Evolutionary conservation across 2,888 invertebrate genomes (phyloP), one percentile per base, ranked within the genome.

Genomic region (Iselma pallidipennis): DNA sequence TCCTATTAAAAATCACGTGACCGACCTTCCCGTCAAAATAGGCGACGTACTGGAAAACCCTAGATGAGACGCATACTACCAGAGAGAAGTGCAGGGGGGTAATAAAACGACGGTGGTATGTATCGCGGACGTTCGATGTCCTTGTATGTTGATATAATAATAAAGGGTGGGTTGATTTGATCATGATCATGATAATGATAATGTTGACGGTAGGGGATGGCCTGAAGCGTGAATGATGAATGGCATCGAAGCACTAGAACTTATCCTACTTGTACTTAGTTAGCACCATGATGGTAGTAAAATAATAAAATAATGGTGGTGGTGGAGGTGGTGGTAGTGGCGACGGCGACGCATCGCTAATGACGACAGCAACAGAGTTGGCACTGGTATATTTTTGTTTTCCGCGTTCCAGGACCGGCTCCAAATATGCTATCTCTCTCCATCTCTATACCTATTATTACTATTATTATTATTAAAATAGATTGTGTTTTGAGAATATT

Each of bases 21-120:
- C 87, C 89, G 89, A 89, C 89, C 89, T 89, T 89, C 89, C 89
- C 89, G 89, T 90, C 89, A 89, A 89, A 90, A 89, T 89, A 90
- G 87, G 87, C 85, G 77, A 71, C 78, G 74, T 72, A 75, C 71
- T 70, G 68, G 59, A 57, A 68, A 57, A 63, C 57, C 37, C 37
- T 6, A 7, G 37, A 37, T 37, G 37, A n/a, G 55, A 49, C 21
- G 14, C 7, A 16, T 16, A 37, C 37, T n/a, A n/a, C n/a, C n/a
- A n/a, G n/a, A n/a, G n/a, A n/a, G n/a, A n/a, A n/a, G n/a, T n/a
- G n/a, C n/a, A n/a, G n/a, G n/a, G n/a, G n/a, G n/a, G n/a, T n/a
- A n/a, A n/a, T n/a, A n/a, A n/a, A n/a, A n/a, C n/a, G n/a, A n/a
- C n/a, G n/a, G n/a, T n/a, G n/a, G n/a, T n/a, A n/a, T n/a, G n/a